Evolutionary conservation across 2,797 vertebrate species (phyloP), one percentile per base, ranked within the genome.

Genomic region (Coregonus ussuriensis): DNA sequence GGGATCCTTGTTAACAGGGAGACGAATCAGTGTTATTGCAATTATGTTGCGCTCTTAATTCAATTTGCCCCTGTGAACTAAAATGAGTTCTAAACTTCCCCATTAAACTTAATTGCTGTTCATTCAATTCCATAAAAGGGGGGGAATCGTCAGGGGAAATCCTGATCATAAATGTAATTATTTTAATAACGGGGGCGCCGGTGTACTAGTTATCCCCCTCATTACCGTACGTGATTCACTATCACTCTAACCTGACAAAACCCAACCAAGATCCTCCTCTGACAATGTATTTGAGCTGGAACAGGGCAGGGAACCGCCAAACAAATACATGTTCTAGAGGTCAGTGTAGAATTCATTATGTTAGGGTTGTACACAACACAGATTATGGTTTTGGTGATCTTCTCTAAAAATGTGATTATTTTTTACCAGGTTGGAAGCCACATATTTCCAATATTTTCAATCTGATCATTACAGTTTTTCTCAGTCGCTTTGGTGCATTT

Each of bases 31-130:
- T 88, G 87, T 91, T 89, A 85, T 83, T 90, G 91, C 89, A 91
- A 93, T 93, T 93, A 93, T 91, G 86, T 81, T 83, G 84, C 87
- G 85, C 89, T 93, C 92, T 91, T 93, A 91, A 93, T 93, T 95
- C 82, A 85, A 81, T 93, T 90, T 91, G 79, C 89, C 83, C 88
- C 76, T 88, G 91, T 63, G 72, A 93, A 95, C 93, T 92, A 87
- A 93, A 91, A 93, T 91, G 89, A 93, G 91, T 93, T 93, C 92
- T 94, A 93, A 94, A 90, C 91, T 90, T 92, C 83, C 83, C 87
- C 87, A 94, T 93, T 94, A 95, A 94, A 94, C 93, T 90, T 93
- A 95, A 95, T 95, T 94, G 91, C 91, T 88, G 91, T 93, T 93
- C 81, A 80, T 90, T 87, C 89, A 91, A 88, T 77, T 91, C 91